phyloP scores from a whole-genome alignment of 2,888 invertebrate genomes.

The Volucella inanis region DNA sequence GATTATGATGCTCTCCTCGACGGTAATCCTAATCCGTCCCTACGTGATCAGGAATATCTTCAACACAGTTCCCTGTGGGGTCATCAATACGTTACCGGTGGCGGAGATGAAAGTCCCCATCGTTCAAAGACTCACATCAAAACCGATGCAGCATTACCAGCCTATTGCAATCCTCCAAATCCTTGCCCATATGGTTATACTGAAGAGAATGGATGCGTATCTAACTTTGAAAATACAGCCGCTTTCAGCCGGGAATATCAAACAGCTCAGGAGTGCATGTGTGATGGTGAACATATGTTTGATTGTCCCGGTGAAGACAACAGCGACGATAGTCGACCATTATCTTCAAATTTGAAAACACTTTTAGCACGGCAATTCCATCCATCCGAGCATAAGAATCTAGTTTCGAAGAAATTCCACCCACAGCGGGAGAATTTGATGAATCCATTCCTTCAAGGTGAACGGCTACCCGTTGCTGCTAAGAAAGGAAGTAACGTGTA shows the following conservation, averaged over 20 bases:
- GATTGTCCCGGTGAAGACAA: constrained; percentile 88
- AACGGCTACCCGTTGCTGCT: constrained; percentile 94
- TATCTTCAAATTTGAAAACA: constrained; percentile 81
- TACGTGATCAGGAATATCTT: constrained; percentile 93
- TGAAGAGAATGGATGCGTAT: constrained; percentile 94
- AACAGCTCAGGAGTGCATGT: constrained; percentile 96
- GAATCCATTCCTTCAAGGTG: constrained; percentile 93
- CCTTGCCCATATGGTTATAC: constrained; percentile 97
- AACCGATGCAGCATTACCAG: constrained; percentile 95
- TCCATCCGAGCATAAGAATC: constrained; percentile 79
- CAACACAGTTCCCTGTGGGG: constrained; percentile 91
- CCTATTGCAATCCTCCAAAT: constrained; percentile 99
- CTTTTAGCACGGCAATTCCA: constrained; percentile 85
- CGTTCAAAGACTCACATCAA: constrained; percentile 87
- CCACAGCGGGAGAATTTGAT: constrained; percentile 86
- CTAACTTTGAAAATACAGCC: constrained; percentile 96
- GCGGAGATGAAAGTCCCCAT: constrained; percentile 87
- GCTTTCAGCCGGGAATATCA: constrained; percentile 97
- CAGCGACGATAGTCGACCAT: constrained; percentile 75
- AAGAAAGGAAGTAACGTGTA: constrained; percentile 93
- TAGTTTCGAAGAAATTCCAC: constrained; percentile 91
- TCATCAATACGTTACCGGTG: constrained; percentile 90
- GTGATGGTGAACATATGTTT: constrained; percentile 99
- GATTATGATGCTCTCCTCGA: constrained; percentile 90
- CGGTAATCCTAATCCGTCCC: constrained; percentile 88